These are phyloP conservation scores for Platanista minor DNA, from an alignment of 2,113 vertebrate species.

Conservation along the genomic window DNA sequence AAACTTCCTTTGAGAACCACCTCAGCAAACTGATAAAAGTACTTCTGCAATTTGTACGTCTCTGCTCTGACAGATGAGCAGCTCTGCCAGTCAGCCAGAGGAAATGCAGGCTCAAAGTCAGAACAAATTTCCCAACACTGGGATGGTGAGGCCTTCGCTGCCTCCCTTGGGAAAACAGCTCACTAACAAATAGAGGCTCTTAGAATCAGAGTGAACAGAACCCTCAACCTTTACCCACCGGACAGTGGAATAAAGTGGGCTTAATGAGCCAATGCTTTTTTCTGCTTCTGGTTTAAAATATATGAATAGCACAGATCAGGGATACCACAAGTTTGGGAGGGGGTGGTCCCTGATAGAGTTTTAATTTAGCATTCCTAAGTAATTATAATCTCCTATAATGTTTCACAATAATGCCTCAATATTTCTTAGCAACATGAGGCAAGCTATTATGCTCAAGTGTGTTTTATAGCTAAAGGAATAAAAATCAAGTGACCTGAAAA, in stretches of 20 bases:
- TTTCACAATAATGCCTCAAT: conserved; percentile 1
- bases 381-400: not conserved
- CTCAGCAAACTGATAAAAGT: not conserved
- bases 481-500: conserved; percentile 23
- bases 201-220: not conserved
- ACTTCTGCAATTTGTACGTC: not conserved
- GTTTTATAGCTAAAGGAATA: not conserved
- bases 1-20: not conserved
- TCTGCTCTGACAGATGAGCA: conserved; percentile 40
- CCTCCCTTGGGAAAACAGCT: not conserved
- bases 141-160: not conserved
- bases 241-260: not conserved
- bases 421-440: conserved; percentile 13
- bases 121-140: conserved; percentile 27
- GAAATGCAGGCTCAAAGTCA: conserved; percentile 56
- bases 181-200: not conserved
- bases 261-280: not conserved
- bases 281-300: not conserved
- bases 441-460: not conserved
- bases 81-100: conserved; percentile 35
- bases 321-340: not conserved
- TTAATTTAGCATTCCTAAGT: conserved; percentile 16
- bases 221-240: not conserved
- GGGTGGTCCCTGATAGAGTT: not conserved
- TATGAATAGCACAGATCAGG: not conserved